Base-by-base conservation (phyloP, 2,888 invertebrate species). In the Tetramorium bicarinatum region DNA sequence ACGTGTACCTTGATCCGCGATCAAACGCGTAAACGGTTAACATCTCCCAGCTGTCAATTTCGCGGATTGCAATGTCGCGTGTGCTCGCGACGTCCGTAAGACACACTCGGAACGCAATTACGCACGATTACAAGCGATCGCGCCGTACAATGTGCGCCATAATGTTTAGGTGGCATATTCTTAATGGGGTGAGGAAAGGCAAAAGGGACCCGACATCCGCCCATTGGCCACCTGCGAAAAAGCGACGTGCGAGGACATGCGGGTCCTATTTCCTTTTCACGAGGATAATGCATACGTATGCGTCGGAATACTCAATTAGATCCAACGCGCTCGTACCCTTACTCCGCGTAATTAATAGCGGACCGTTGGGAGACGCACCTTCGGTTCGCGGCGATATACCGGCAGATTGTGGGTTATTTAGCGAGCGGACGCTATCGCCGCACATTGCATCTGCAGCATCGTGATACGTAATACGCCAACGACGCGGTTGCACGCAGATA, bases 151-250 rank as follows among this genome's bases (percentile, higher is more conserved):
- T 49, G 54, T 76, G 25, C 34, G 47, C 25, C n/a, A 34, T 56
- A 47, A 11, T 13, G 76, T 44, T 56, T 61, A 61, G 61, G 13
- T 29, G 66, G 18, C 52, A 47, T 18, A 64, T 61, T 38, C 21
- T 67, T 38, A 62, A 69, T 62, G 66, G 18, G 49, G 44, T 66
- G 64, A 47, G 21, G 41, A 41, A 44, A 47, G 59, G 54, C 76
- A 66, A 52, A 85, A 62, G 61, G 44, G 54, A 67, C 88, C 87
- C 88, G 87, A 87, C 88, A 90, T 91, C 90, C 90, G 90, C 85
- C 82, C 76, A 21, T 41, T 25, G 86, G 82, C 88, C 92, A 92
- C 90, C 92, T 92, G 92, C 92, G 89, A 89, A 88, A 89, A 91
- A 87, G 82, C 77, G 74, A 79, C 85, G 64, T 41, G 64, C 64